phyloP scores from a whole-genome alignment of 2,797 vertebrate genomes.

The Microctenopoma stevenorrisi region DNA sequence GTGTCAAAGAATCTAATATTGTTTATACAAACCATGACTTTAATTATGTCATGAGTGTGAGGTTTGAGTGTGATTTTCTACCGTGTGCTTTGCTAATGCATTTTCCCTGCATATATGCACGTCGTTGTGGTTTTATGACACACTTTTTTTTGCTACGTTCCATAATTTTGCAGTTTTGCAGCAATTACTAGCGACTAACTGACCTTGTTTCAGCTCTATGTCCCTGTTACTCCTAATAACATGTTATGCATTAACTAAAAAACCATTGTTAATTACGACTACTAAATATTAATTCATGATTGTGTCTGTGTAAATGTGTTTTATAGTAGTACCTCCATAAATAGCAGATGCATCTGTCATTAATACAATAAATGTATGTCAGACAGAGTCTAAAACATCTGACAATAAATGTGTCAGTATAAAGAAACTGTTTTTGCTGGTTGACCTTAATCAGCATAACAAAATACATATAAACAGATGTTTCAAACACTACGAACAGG shows the following conservation, averaged over 20 bases:
- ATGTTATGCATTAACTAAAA: background rate
- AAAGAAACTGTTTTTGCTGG: background rate
- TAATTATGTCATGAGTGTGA: background rate
- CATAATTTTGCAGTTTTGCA: conserved; percentile 4
- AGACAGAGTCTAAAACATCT: background rate
- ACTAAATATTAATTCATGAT: background rate
- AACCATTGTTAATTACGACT: background rate
- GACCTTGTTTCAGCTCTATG: background rate
- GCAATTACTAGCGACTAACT: background rate
- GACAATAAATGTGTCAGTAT: background rate
- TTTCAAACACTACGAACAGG: background rate
- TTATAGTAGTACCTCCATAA: background rate
- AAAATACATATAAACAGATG: background rate
- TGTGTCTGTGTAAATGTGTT: background rate
- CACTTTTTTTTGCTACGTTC: background rate
- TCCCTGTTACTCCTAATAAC: background rate
- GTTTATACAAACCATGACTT: background rate
- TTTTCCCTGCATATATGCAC: background rate
- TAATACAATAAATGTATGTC: background rate
- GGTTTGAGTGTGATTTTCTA: background rate
- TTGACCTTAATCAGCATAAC: background rate
- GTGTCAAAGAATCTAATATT: background rate
- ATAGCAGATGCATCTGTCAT: background rate
- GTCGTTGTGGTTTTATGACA: background rate
- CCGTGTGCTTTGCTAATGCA: background rate